These are phyloP conservation scores for Siderastrea siderea DNA, from an alignment of 92 coral and sea anemone genomes.

Conservation along the genomic window DNA sequence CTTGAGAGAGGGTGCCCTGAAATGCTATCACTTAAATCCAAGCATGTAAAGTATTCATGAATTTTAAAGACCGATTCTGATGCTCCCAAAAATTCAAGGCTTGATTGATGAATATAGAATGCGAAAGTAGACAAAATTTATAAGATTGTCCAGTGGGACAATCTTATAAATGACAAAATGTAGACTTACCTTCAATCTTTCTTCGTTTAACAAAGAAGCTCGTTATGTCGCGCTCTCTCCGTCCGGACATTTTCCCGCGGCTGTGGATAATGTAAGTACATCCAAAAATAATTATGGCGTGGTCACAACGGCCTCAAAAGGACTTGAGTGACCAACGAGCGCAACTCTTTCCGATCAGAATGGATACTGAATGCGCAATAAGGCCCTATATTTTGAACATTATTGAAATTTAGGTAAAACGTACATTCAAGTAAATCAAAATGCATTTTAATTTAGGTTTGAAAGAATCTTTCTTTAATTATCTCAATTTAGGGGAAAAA, in stretches of 20 bases:
- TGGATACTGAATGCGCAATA: no score
- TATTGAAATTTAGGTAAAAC: no score
- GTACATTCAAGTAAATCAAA: no score
- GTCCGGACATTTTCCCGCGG: slow-evolving; percentile 36
- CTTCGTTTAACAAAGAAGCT: slow-evolving; percentile 27
- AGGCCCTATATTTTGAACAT: no score
- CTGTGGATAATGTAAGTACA: slow-evolving; percentile 16
- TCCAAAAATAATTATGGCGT: slow-evolving; percentile 39
- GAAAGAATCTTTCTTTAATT: no score
- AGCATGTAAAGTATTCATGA: no score
- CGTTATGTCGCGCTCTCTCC: slow-evolving; percentile 23
- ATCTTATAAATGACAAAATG: slow-evolving; percentile 22
- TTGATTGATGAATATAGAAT: slow-evolving; percentile 36
- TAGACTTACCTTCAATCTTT: slow-evolving; percentile 27
- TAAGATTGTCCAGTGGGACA: slow-evolving; percentile 22
- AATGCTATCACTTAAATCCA: slow-evolving; percentile 39
- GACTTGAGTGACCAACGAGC: no score
- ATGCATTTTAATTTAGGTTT: no score
- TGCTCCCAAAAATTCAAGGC: neutral
- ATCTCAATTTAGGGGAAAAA: no score
- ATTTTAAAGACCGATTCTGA: neutral
- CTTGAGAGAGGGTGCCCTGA: slow-evolving; percentile 42
- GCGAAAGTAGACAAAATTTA: slow-evolving; percentile 24
- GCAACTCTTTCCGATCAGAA: no score
- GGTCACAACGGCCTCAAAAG: no score